These are phyloP conservation scores for Crenichthys baileyi DNA, from an alignment of 2,797 vertebrate species.

Conservation along the genomic window DNA sequence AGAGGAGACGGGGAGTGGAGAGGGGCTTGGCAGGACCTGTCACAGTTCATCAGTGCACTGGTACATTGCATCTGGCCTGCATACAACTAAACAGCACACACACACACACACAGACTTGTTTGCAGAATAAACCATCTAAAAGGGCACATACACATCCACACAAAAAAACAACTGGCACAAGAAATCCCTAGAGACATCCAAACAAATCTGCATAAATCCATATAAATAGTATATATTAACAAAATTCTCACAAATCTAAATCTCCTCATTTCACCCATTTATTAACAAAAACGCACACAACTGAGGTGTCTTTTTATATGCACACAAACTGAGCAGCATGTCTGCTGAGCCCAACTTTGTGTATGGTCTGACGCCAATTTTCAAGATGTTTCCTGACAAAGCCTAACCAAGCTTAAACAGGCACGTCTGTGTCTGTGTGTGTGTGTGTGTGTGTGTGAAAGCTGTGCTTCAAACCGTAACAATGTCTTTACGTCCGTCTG, in stretches of 20 bases:
- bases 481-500: slow-evolving; percentile 48
- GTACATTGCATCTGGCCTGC: slow-evolving; percentile 75
- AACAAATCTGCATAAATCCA: slow-evolving; percentile 25
- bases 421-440: slow-evolving; percentile 26
- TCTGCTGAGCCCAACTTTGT: slow-evolving; percentile 35
- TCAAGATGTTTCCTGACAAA: slow-evolving; percentile 60
- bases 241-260: not conserved
- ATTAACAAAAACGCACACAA: slow-evolving; percentile 11
- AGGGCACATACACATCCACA: slow-evolving; percentile 40
- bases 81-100: slow-evolving; percentile 50
- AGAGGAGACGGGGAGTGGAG: slow-evolving; percentile 41
- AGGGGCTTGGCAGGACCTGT: slow-evolving; percentile 68
- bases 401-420: slow-evolving; percentile 65
- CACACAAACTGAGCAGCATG: slow-evolving; percentile 12
- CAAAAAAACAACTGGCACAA: slow-evolving; percentile 61
- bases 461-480: slow-evolving; percentile 41
- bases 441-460: slow-evolving; percentile 4
- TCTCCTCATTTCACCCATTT: slow-evolving; percentile 1
- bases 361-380: slow-evolving; percentile 54
- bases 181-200: slow-evolving; percentile 56
- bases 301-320: slow-evolving; percentile 2
- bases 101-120: slow-evolving; percentile 42
- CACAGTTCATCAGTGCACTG: slow-evolving; percentile 78
- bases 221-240: not conserved
- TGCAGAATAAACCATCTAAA: slow-evolving; percentile 49